Evolutionary conservation across 1,140 invertebrate genomes (phyloP).

Genomic region (Sinella curviseta): DNA sequence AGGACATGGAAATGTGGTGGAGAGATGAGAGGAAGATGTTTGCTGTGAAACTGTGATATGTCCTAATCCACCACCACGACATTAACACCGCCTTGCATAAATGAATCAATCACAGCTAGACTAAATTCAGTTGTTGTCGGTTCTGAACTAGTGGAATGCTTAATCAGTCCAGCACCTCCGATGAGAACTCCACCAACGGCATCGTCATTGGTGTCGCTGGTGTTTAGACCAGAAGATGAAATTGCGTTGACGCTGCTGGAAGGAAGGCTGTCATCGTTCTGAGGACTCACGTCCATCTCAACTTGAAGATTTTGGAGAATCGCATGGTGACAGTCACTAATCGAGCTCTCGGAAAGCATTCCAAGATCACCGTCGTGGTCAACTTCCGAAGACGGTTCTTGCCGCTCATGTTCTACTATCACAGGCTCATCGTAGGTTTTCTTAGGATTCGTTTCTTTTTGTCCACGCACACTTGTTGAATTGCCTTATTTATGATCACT

Average conservation of each 20-base stretch:
- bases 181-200: neutral
- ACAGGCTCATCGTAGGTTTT: too few relatives aligned
- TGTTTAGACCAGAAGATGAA: too few relatives aligned
- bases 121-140: neutral
- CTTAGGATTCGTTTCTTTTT: too few relatives aligned
- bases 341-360: neutral
- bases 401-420: too few relatives aligned
- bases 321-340: conserved; percentile 2
- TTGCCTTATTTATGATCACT: neutral
- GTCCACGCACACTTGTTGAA: neutral
- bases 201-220: neutral
- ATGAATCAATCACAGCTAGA: neutral
- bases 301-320: conserved; percentile 7
- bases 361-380: neutral
- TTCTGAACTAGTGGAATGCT: neutral
- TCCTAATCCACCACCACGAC: conserved; percentile 8
- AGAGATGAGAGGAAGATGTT: neutral
- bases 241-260: too few relatives aligned
- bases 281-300: neutral
- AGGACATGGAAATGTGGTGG: conserved; percentile 30
- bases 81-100: conserved; percentile 13
- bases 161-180: neutral
- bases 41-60: neutral
- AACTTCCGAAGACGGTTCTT: too few relatives aligned
- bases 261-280: neutral